Evolutionary conservation across 1,140 invertebrate species (phyloP).

Genomic region (Schlechtendalia chinensis): DNA sequence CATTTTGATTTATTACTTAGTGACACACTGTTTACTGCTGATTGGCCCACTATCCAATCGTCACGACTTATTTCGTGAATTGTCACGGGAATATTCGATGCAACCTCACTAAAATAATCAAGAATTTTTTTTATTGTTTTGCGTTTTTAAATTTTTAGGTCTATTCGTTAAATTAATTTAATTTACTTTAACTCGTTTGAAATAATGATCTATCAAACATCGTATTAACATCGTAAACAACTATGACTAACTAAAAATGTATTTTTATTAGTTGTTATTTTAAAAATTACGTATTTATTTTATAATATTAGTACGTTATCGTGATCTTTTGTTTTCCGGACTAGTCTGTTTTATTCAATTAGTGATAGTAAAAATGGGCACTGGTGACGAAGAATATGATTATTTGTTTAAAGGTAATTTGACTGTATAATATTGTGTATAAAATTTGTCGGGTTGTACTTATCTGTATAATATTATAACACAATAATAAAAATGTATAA

Average conservation of each 20-base stretch:
- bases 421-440: too few relatives aligned
- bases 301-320: constrained; percentile 34
- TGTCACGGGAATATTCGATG: constrained; percentile 36
- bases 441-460: too few relatives aligned
- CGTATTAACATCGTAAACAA: too few relatives aligned
- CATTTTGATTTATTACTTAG: constrained; percentile 31
- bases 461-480: too few relatives aligned
- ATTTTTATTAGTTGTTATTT: constrained; percentile 26
- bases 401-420: constrained; percentile 97
- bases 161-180: constrained; percentile 26
- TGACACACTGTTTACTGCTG: constrained; percentile 47
- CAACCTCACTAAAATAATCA: constrained; percentile 25
- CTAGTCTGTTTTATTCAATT: constrained; percentile 8
- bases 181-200: background rate
- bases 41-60: constrained; percentile 41
- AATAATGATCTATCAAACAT: background rate
- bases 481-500: too few relatives aligned
- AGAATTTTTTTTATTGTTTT: constrained; percentile 26
- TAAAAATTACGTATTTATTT: constrained; percentile 8
- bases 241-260: constrained; percentile 21
- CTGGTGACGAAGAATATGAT: constrained; percentile 99
- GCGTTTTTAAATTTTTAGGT: constrained; percentile 23
- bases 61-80: constrained; percentile 43
- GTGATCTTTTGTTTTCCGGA: constrained; percentile 42
- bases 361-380: constrained; percentile 68